Evolutionary conservation across 2,888 invertebrate species (phyloP).

Genomic region (Hemithea aestivaria): DNA sequence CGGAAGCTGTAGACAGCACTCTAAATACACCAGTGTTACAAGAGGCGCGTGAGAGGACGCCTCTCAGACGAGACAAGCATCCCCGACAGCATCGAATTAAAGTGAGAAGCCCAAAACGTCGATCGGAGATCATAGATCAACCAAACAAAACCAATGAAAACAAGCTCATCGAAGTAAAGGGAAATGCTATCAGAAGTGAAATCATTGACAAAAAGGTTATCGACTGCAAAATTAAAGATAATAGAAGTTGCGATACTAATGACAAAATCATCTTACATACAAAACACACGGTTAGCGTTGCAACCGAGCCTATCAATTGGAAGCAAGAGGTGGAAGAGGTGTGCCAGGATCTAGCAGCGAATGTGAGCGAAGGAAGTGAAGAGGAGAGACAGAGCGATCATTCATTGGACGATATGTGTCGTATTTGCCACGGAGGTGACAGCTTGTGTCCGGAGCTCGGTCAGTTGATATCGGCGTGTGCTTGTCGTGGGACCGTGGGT

Average conservation of each 20-base stretch:
- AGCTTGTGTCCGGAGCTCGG: constrained; percentile 51
- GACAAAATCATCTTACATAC: no score
- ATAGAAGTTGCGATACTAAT: no score
- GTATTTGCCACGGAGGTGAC: constrained; percentile 70
- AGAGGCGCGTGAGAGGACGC: constrained; percentile 33
- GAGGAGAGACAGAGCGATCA: constrained; percentile 48
- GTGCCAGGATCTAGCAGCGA: constrained; percentile 23
- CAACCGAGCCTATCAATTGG: constrained; percentile 43
- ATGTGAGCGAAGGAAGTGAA: constrained; percentile 26
- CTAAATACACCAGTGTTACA: constrained; percentile 20
- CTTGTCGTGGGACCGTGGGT: constrained; percentile 83
- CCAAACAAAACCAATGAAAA: constrained; percentile 29
- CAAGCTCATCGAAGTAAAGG: constrained; percentile 1
- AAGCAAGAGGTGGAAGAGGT: constrained; percentile 39
- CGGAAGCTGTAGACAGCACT: constrained; percentile 2
- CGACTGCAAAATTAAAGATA: no score
- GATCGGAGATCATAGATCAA: constrained; percentile 31
- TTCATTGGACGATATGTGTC: constrained; percentile 64
- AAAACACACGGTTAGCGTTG: constrained; percentile 30
- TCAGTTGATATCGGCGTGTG: constrained; percentile 64
- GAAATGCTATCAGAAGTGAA: no score
- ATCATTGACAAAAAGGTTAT: no score
- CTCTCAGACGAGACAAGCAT: constrained; percentile 41
- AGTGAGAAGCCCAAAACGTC: constrained; percentile 61
- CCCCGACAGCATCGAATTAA: constrained; percentile 55